Conservation (phyloP, 1,140 invertebrate species). For the Euglossa dilemma region DNA sequence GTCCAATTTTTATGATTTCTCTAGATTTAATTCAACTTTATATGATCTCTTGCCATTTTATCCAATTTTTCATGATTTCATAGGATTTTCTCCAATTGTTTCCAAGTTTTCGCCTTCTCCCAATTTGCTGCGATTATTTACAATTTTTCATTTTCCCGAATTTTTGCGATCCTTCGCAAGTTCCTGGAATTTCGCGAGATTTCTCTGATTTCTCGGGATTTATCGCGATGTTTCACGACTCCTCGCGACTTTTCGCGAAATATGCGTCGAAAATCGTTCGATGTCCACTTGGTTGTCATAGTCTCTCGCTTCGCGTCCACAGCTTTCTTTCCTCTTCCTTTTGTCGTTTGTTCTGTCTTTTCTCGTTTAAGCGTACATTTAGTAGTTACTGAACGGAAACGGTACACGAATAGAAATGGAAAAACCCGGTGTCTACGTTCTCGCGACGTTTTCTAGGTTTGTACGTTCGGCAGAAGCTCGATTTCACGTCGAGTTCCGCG, state of each 20-base stretch:
- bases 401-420: constrained; percentile 19
- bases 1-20: no score
- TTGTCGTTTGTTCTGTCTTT: neutral
- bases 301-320: no score
- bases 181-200: no score
- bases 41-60: no score
- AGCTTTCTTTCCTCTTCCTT: neutral
- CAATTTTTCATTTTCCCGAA: no score
- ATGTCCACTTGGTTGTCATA: neutral
- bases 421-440: neutral
- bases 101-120: no score
- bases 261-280: neutral
- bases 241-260: neutral
- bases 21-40: no score
- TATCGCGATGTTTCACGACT: neutral
- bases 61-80: no score
- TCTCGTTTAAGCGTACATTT: constrained; percentile 12
- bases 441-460: neutral
- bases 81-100: no score
- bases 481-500: neutral
- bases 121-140: no score
- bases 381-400: constrained; percentile 1
- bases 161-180: no score
- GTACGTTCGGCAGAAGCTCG: neutral
- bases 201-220: no score